Conservation (phyloP, 2,888 invertebrate genomes). For the Imbricaverruca yamaguchii region DNA sequence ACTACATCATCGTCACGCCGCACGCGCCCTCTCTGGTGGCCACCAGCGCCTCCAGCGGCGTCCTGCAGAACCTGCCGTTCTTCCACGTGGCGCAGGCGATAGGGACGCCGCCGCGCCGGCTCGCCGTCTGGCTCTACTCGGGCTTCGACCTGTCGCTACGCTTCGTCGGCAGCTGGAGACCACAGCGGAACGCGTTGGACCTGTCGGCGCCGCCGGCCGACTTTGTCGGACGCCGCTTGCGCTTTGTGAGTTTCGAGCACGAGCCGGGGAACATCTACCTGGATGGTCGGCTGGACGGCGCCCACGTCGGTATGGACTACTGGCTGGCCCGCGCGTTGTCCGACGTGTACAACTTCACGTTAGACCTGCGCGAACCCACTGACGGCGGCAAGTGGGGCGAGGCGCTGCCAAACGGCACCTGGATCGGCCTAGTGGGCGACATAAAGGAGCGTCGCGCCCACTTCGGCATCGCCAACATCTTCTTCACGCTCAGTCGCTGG, state of each 20-base stretch:
- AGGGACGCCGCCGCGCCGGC: neutral
- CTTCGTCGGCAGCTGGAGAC: neutral
- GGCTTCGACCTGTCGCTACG: neutral
- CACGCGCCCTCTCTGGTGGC: neutral
- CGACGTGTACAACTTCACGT: constrained; percentile 27
- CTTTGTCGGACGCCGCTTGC: constrained; percentile 27
- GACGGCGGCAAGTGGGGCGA: constrained; percentile 32
- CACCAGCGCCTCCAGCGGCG: neutral
- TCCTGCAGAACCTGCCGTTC: neutral
- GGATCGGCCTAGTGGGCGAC: constrained; percentile 32
- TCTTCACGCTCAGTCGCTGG: constrained; percentile 26
- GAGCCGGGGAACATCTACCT: constrained; percentile 29
- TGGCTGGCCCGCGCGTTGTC: constrained; percentile 26
- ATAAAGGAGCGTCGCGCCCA: constrained; percentile 26
- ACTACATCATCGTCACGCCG: neutral
- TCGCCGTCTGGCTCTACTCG: neutral
- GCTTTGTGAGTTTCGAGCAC: constrained; percentile 30
- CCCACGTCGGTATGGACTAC: constrained; percentile 27
- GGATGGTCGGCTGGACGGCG: neutral
- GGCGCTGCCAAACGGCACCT: constrained; percentile 30
- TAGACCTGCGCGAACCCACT: constrained; percentile 29
- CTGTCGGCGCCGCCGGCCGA: neutral
- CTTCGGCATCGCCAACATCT: constrained; percentile 32
- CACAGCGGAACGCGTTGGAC: neutral
- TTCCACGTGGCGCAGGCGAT: neutral